Evolutionary conservation across 1,140 invertebrate species (phyloP).

Genomic region (Drosophila ercepeae): DNA sequence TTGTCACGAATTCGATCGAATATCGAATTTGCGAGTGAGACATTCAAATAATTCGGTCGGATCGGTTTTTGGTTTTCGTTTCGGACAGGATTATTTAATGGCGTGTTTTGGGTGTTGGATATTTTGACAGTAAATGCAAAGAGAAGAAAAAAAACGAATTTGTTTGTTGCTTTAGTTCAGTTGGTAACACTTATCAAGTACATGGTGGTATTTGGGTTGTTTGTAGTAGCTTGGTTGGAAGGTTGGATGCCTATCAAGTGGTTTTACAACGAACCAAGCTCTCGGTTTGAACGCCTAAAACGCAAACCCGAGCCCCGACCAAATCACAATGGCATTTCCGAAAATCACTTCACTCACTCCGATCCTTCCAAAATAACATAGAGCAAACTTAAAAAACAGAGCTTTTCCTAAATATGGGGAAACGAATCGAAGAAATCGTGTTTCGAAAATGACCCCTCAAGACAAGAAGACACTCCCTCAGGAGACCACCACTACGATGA

Average conservation of each 20-base stretch:
- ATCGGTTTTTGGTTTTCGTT: conserved; percentile 15
- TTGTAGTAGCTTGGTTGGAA: conserved; percentile 11
- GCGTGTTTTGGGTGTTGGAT: conserved; percentile 43
- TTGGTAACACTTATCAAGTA: conserved; percentile 71
- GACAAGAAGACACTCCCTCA: neutral
- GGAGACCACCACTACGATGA: neutral
- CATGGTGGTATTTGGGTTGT: conserved; percentile 31
- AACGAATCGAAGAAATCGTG: too few relatives aligned
- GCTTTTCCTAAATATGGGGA: too few relatives aligned
- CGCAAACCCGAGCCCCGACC: neutral
- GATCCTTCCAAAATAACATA: conserved; percentile 14
- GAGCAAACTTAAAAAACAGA: neutral
- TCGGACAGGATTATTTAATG: conserved; percentile 10
- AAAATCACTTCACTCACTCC: neutral
- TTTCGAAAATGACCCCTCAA: too few relatives aligned
- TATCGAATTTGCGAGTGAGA: conserved; percentile 8
- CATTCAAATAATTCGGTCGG: conserved; percentile 3
- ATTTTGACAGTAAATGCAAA: conserved; percentile 70
- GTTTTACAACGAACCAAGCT: neutral
- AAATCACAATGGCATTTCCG: neutral
- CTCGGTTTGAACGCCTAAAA: neutral
- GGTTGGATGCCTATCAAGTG: neutral
- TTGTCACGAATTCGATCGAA: conserved; percentile 5
- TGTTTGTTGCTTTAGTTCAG: conserved; percentile 73
- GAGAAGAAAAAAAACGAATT: conserved; percentile 76